Base-by-base conservation (phyloP, 2,113 vertebrate species). In the Macquaria ambigua region DNA sequence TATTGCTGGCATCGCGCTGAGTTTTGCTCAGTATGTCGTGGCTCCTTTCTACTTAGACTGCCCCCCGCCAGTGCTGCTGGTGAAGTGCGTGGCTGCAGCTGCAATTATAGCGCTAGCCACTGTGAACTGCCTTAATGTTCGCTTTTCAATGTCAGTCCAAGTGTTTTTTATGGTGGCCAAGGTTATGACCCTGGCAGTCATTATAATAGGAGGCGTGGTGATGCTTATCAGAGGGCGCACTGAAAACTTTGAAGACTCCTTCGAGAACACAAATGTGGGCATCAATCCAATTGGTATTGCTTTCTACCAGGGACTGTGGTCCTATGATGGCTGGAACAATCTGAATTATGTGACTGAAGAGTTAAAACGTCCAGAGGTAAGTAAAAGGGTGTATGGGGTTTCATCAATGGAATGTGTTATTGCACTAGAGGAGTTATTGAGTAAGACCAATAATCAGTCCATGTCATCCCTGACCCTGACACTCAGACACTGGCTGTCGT, bases 271-370 rank as follows among this genome's bases (percentile, higher is more conserved):
- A 0, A 96, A 89, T 0, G 9, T 91, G 1, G 92, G 95, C 75
- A 83, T 95, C 1, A 93, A 93, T 71, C 20, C 92, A 5, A 89
- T 98, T 28, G 95, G 95, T 43, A 93, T 96, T 77, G 97, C 97
- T 0, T 97, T 98, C 90, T 98, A 96, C 90, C 97, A 97, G 89
- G 97, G 97, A 0, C 94, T 98, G 34, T 97, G 97, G 97, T 96
- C 97, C 25, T 98, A 95, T 0, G 96, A 97, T 41, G 97, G 97
- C 50, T 98, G 97, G 97, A 98, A 95, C 89, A 97, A 95, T 81
- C 86, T 98, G 83, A 98, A 97, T 87, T 95, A 91, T 37, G 93
- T 97, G 58, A 96, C 94, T 0, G 97, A 98, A 77, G 97, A 98
- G 82, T 88, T 98, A 56, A 97, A 95, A 88, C 96, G 95, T 5